Base-by-base conservation (phyloP, 2,797 vertebrate species). In the Chloroceryle inda region DNA sequence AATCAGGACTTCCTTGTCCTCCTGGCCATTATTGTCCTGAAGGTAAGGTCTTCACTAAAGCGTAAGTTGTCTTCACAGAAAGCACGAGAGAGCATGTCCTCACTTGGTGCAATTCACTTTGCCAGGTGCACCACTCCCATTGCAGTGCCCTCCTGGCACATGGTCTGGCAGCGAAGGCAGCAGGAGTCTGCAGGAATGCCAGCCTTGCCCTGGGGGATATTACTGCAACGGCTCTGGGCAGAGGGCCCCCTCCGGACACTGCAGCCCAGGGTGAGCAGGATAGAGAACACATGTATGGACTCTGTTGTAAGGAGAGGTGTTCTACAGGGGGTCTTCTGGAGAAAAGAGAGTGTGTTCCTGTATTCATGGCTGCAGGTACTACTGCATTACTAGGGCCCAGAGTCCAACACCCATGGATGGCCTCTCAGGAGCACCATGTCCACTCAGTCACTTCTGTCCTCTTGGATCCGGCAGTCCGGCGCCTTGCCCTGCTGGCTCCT, bases 21-120 rank as follows among this genome's bases (percentile, higher is more conserved):
- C 88, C 97, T 63, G 99, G 99, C 45, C 98, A 99, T 94, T 99
- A 98, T 94, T 99, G 99, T 79, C 98, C 98, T 37, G 85, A 97
- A 98, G 99, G 98, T 99, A 95, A 40, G 14, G 3, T 14, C 37
- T 31, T 22, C 23, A 53, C 22, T 58, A 10, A 13, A 10, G 15
- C 11, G 3, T 38, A 5, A 0, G 13, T 77, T 63, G 11, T 37
- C 21, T 7, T 42, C 29, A 3, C 1, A 3, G 35, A 23, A 31
- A 27, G 21, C 12, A 4, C 2, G 19, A 72, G 18, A n/a, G 16
- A 33, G 2, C 3, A 0, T 50, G 72, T 47, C 22, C 81, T 90
- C 35, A 64, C 29, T 4, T 5, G 42, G 9, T 38, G 37, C 31
- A 4, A 2, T n/a, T 31, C 11, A 1, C n/a, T 44, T 27, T 77